Percentiles rank a stretch among this genome's conserved stretches.
Evolutionary conservation across 2,113 vertebrate genomes (phyloP).

Genomic region (Callospermophilus lateralis): DNA sequence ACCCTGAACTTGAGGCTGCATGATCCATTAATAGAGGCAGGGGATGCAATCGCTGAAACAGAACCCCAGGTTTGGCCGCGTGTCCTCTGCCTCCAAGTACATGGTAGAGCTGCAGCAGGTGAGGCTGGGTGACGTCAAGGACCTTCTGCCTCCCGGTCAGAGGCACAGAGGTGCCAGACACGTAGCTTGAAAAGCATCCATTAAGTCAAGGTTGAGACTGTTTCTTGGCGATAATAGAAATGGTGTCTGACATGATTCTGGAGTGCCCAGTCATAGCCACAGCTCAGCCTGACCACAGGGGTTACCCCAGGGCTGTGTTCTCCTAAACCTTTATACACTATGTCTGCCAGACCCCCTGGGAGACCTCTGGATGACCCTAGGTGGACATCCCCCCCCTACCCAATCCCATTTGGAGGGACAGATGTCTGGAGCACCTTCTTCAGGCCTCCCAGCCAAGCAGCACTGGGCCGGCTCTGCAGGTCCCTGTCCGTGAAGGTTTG

Average conservation of each 20-base stretch:
- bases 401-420: not conserved
- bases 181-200: no score
- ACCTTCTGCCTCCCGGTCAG: not conserved
- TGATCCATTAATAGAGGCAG: not conserved
- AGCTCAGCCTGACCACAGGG: no score
- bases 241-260: not conserved
- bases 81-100: not conserved
- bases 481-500: accelerated
- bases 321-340: not conserved
- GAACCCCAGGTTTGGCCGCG: accelerated
- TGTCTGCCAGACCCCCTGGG: accelerated
- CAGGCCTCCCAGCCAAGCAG: not conserved
- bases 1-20: not conserved
- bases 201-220: no score
- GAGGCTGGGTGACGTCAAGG: not conserved
- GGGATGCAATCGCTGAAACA: no score
- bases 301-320: not conserved
- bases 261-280: not conserved
- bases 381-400: accelerated
- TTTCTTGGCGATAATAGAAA: not conserved
- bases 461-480: no score
- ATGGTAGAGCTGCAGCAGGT: accelerated
- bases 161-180: no score
- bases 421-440: not conserved
- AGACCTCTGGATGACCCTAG: not conserved